These are phyloP conservation scores for Diloba caeruleocephala DNA, from an alignment of 2,888 invertebrate genomes.

Conservation along the genomic window DNA sequence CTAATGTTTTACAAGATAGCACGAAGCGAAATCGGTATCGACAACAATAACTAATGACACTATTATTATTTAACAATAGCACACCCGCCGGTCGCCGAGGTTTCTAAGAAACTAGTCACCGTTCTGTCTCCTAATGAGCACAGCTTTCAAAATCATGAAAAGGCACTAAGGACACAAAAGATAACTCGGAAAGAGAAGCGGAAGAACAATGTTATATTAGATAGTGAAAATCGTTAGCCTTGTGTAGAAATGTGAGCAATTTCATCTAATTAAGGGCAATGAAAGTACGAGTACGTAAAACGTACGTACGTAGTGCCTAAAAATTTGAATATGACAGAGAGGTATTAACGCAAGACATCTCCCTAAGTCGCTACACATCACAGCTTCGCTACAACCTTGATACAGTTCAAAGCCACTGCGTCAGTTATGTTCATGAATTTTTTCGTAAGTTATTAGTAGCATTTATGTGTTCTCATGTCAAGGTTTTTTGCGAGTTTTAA, in stretches of 20 bases:
- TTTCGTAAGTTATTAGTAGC: conserved; percentile 64
- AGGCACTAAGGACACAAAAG: conserved; percentile 25
- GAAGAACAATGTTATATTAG: conserved; percentile 24
- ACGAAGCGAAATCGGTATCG: conserved; percentile 30
- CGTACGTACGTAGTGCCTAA: neutral
- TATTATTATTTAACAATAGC: conserved; percentile 52
- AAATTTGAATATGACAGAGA: conserved; percentile 22
- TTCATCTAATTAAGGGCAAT: conserved; percentile 8
- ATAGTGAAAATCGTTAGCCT: conserved; percentile 18
- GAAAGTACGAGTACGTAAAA: conserved; percentile 3
- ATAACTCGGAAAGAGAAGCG: conserved; percentile 12
- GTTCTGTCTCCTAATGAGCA: conserved; percentile 42
- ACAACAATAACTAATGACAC: conserved; percentile 51
- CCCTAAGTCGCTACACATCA: conserved; percentile 37
- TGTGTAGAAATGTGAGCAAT: neutral
- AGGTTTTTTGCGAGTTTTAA: conserved; percentile 68
- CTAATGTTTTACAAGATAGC: conserved; percentile 11
- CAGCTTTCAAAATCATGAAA: conserved; percentile 27
- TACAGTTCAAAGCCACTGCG: conserved; percentile 76
- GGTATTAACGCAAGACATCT: conserved; percentile 13
- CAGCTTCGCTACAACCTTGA: conserved; percentile 67
- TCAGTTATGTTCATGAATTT: conserved; percentile 65
- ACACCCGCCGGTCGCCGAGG: conserved; percentile 13
- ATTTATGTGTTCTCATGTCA: conserved; percentile 67
- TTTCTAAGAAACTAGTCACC: conserved; percentile 27